Base-by-base conservation (phyloP, 2,113 vertebrate species). In the Numenius arquata region DNA sequence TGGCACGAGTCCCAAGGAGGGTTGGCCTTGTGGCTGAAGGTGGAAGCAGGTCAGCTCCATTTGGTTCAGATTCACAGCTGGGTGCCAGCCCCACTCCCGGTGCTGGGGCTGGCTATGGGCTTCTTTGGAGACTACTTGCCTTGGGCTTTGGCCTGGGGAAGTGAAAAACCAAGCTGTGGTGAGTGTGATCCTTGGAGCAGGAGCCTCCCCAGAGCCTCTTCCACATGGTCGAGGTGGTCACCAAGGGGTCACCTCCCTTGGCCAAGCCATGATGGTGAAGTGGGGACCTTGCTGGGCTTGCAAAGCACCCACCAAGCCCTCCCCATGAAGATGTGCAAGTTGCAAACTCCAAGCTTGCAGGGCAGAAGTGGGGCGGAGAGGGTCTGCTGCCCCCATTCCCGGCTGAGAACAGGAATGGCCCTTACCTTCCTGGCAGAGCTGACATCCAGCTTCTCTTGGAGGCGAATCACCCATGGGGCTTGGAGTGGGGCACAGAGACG, bases 401-500 rank as follows among this genome's bases (percentile, higher is more conserved):
- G 5, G 3, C 3, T 32, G 13, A 76, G 67, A 50, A 32, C 4
- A 32, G 14, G 26, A 5, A 7, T 12, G 5, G 47, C 15, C 85
- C 93, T 88, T 92, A 97, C 97, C 96, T 70, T 96, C 53, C 18
- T 67, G 19, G 14, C n/a, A 59, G 6, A 52, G 50, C 4, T 41
- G 3, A 48, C 27, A 6, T 95, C 47, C 94, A 97, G n/a, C 63
- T 45, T 93, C 55, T 74, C 41, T 26, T 23, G 93, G 21, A 97
- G 97, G 5, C 12, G 79, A 83, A 85, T 3, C 22, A 96, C 97
- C 97, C 97, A 97, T 0, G 7, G 43, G 7, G 82, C 90, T 19
- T 80, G 9, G 1, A 47, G 50, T 0, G 97, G 97, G 5, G 96
- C 96, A 27, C 96, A 97, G 70, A 97, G 96, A 5, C 6, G 73